Evolutionary conservation across 2,888 invertebrate genomes (phyloP).

Genomic region (Rhamnusium bicolor): DNA sequence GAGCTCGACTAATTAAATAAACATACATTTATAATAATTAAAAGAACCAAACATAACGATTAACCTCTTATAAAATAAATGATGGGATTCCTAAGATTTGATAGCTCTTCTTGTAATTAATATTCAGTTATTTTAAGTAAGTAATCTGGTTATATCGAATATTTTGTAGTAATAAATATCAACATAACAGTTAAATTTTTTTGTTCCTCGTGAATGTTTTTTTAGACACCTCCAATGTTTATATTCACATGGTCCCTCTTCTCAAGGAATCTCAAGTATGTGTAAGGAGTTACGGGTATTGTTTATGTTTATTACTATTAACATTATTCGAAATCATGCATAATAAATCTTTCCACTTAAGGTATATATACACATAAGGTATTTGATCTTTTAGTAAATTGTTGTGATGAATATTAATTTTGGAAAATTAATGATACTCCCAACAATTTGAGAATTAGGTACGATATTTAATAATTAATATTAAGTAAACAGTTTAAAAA

Average conservation of each 20-base stretch:
- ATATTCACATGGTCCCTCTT: slow-evolving; percentile 37
- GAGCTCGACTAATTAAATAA: no score
- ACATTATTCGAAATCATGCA: slow-evolving; percentile 24
- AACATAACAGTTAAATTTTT: background rate
- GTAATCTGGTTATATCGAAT: background rate
- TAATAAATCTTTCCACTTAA: background rate
- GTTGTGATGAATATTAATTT: slow-evolving; percentile 6
- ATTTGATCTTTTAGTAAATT: background rate
- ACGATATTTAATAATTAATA: slow-evolving; percentile 6
- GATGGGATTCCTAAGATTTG: background rate
- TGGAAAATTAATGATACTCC: background rate
- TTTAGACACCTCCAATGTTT: slow-evolving; percentile 28
- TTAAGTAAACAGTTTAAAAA: background rate
- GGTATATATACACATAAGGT: no score
- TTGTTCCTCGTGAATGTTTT: background rate
- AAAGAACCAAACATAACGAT: no score
- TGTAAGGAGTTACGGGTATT: slow-evolving; percentile 40
- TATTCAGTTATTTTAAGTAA: background rate
- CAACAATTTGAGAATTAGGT: background rate
- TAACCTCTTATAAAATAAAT: no score
- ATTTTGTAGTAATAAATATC: background rate
- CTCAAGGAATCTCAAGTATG: slow-evolving; percentile 45
- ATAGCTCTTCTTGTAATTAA: background rate
- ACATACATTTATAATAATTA: no score
- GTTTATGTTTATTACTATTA: slow-evolving; percentile 45